These are phyloP conservation scores for Mionectes olivaceus DNA, from an alignment of 2,797 vertebrate species.

Conservation along the genomic window DNA sequence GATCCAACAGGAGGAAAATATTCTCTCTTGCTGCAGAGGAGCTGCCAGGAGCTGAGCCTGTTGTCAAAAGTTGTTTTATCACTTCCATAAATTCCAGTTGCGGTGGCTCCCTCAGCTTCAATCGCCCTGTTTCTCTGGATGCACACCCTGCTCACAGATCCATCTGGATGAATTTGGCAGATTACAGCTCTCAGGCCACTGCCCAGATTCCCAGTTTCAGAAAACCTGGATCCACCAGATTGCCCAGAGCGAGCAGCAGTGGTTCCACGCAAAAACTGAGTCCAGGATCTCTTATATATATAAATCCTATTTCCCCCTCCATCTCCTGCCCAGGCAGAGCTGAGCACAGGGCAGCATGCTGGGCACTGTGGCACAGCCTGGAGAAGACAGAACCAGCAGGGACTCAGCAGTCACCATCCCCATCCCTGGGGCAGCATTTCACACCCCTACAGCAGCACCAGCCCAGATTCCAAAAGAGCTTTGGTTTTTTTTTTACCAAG, in stretches of 20 bases:
- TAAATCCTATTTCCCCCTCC: neutral
- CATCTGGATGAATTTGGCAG: neutral
- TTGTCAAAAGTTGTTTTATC: slow-evolving; percentile 59
- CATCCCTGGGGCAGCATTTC: neutral
- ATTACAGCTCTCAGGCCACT: neutral
- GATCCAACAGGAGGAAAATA: slow-evolving; percentile 45
- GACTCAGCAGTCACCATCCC: neutral
- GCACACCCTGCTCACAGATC: neutral
- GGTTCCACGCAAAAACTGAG: rapidly evolving
- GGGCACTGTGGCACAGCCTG: neutral
- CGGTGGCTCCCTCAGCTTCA: neutral
- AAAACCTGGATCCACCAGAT: neutral
- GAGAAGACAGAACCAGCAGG: neutral
- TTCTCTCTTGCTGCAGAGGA: slow-evolving; percentile 21
- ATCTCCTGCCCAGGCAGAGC: neutral
- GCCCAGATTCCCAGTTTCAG: neutral
- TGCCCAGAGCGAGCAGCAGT: neutral
- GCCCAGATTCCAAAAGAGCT: neutral
- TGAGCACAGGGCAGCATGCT: neutral
- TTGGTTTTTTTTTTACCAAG: neutral
- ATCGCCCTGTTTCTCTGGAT: rapidly evolving
- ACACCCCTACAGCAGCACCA: neutral
- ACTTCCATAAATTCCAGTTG: slow-evolving; percentile 37
- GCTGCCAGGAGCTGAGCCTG: neutral
- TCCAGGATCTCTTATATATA: rapidly evolving